These are phyloP conservation scores for Lissonota sp. DNA, from an alignment of 2,888 invertebrate species.

Conservation along the genomic window DNA sequence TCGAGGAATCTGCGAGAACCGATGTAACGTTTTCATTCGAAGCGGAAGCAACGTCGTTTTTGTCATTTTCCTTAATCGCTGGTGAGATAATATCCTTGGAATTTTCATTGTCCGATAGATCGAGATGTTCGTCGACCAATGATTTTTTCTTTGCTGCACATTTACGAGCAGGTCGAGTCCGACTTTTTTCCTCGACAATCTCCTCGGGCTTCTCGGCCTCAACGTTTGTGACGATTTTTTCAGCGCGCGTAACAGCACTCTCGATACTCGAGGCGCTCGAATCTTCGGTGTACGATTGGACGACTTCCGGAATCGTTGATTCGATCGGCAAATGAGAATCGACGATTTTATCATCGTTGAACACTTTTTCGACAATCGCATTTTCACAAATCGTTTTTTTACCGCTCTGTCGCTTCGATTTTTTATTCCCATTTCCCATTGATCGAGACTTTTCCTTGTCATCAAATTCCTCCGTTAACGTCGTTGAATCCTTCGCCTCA, in stretches of 20 bases:
- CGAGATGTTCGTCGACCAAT: slow-evolving; percentile 62
- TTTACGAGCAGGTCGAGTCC: slow-evolving; percentile 65
- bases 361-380: slow-evolving; percentile 2
- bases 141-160: slow-evolving; percentile 70
- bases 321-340: not conserved
- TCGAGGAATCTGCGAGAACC: not conserved
- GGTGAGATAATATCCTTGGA: slow-evolving; percentile 15
- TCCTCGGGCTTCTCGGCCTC: not conserved
- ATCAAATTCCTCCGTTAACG: not conserved
- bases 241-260: not conserved
- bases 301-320: not conserved
- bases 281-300: slow-evolving; percentile 10
- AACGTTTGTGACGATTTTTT: slow-evolving; percentile 1
- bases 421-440: slow-evolving; percentile 49
- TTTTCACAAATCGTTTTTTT: slow-evolving; percentile 28
- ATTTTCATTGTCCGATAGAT: slow-evolving; percentile 51
- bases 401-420: slow-evolving; percentile 51
- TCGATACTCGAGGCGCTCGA: not conserved
- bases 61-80: slow-evolving; percentile 28
- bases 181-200: slow-evolving; percentile 22
- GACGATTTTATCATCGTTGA: slow-evolving; percentile 7
- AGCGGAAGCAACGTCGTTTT: not conserved
- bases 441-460: slow-evolving; percentile 37
- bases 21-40: not conserved
- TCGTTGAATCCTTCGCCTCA: not conserved